phyloP scores from a whole-genome alignment of 2,797 vertebrate genomes.

The Numenius phaeopus region DNA sequence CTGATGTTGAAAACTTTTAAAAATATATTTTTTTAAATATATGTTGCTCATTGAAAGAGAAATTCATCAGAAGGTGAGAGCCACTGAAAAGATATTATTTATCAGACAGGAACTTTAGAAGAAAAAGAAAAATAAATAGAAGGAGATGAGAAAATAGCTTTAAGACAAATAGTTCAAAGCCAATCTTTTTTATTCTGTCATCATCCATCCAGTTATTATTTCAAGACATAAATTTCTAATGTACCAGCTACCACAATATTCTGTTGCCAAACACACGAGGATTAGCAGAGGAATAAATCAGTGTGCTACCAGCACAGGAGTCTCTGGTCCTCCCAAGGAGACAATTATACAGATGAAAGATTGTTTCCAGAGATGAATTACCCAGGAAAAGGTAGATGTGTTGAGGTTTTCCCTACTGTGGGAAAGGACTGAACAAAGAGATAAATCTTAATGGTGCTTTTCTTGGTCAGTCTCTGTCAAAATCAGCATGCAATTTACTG shows the following conservation, averaged over 20 bases:
- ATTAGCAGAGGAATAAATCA: constrained; percentile 13
- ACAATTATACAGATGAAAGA: not conserved
- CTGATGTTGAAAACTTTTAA: not conserved
- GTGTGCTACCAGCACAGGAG: not conserved
- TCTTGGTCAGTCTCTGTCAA: not conserved
- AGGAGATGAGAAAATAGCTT: not conserved
- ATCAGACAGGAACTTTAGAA: not conserved
- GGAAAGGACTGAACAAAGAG: not conserved
- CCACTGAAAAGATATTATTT: not conserved
- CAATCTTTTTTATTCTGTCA: not conserved
- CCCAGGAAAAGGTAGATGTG: not conserved
- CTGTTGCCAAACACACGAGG: not conserved
- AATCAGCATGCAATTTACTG: not conserved
- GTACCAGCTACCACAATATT: not conserved
- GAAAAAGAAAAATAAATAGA: not conserved
- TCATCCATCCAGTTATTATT: not conserved
- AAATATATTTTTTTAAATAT: not conserved
- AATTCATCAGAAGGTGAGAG: not conserved
- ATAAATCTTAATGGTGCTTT: not conserved
- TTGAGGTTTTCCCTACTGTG: not conserved
- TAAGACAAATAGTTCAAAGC: not conserved
- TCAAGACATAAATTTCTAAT: not conserved
- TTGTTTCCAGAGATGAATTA: not conserved
- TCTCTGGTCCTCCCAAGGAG: not conserved
- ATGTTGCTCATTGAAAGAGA: not conserved